Base-by-base conservation (phyloP, 2,888 invertebrate species). In the Rhaphigaster nebulosa region DNA sequence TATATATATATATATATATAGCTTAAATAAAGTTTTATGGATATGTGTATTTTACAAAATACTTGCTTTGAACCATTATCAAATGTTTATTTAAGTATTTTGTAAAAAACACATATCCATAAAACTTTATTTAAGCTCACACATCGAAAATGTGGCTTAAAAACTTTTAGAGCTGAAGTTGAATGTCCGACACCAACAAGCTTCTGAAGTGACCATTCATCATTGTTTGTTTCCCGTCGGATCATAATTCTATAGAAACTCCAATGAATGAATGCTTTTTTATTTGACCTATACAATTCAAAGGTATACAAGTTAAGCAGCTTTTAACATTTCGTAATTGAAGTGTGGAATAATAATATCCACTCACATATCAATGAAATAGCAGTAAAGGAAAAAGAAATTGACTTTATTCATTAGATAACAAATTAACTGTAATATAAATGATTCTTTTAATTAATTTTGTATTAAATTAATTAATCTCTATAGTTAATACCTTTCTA, bases 141-240 rank as follows among this genome's bases (percentile, higher is more conserved):
- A 20, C 34, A 29, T 23, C 0, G 70, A 38, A 76, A 20, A 76
- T 18, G 70, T 13, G 70, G 70, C 70, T 76, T 76, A 76, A 76
- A 76, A 76, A 76, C 34, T 76, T 76, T 34, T 10, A 34, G 70
- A 38, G 8, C 18, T 34, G 70, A 38, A 76, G 70, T 76, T 76
- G 70, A 76, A 76, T 76, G 70, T 34, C 70, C 34, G 20, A 6
- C 34, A 38, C 15, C n/a, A 65, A 29, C 70, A 15, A 76, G 38
- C 20, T 76, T 76, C 70, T 76, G 23, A 76, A 76, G 34, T 76
- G 70, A 38, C 70, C 38, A 76, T 76, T 76, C 70, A 76, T 76
- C 70, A 76, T 76, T 76, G 70, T 76, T 38, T 38, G 20, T 76
- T 76, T 38, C 70, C 38, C 15, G 0, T 38, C 6, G 34, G 20